Conservation (phyloP, 1,140 invertebrate species). For the Magallana angulata region DNA sequence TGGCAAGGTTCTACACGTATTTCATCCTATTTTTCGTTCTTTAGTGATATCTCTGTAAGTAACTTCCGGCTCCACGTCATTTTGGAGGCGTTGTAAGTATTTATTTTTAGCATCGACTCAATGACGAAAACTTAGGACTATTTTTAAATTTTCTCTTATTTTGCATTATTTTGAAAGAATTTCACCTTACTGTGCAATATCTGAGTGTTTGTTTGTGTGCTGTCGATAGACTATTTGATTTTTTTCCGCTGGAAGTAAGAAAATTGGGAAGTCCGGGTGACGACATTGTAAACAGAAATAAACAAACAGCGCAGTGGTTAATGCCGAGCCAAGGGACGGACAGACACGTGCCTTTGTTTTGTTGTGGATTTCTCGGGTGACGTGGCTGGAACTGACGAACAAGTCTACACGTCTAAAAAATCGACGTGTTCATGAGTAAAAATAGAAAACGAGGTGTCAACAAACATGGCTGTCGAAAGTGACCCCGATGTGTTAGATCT, state of each 20-base stretch:
- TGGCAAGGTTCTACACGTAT: too few relatives aligned
- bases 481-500: slow-evolving; percentile 65
- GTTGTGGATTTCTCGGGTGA: slow-evolving; percentile 11
- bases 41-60: neutral
- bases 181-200: neutral
- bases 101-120: slow-evolving; percentile 14
- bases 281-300: slow-evolving; percentile 12
- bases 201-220: neutral
- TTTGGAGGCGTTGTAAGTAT: slow-evolving; percentile 39
- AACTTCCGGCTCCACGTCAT: slow-evolving; percentile 61
- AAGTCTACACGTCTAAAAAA: slow-evolving; percentile 11
- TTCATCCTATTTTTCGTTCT: neutral
- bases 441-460: slow-evolving; percentile 40
- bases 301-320: neutral
- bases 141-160: slow-evolving; percentile 18
- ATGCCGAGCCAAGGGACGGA: neutral
- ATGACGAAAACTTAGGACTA: neutral
- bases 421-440: slow-evolving; percentile 36
- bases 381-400: slow-evolving; percentile 41
- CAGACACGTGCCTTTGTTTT: neutral
- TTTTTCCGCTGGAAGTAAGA: neutral
- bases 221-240: neutral
- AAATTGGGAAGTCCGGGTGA: neutral
- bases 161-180: neutral
- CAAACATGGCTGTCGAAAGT: slow-evolving; percentile 59